Base-by-base conservation (phyloP, 2,888 invertebrate genomes). In the Diachrysia chrysitis region DNA sequence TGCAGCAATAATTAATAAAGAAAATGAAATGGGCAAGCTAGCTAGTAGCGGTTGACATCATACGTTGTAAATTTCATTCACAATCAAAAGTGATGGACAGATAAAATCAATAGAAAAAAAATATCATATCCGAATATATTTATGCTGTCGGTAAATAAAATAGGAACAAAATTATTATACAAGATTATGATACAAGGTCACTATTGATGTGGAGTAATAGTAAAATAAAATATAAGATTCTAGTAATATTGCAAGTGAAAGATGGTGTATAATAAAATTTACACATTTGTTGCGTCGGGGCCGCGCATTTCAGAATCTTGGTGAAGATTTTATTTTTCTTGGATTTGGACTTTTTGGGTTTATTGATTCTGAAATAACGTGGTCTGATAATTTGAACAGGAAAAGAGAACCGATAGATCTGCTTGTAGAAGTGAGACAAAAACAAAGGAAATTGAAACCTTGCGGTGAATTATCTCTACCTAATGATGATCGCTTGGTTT, bases 191-290 rank as follows among this genome's bases (percentile, higher is more conserved):
- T 23, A 21, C 61, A 66, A 63, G 58, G 65, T 29, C 42, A 12
- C 2, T 14, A n/a, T 12, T 3, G 29, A 58, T 37, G 37, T 21
- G 72, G 21, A 37, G 63, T 73, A 65, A 75, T 73, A 60, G 64
- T 73, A 58, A 72, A 66, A 78, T 64, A 66, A 60, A n/a, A 23
- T 21, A 59, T 42, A 48, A n/a, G n/a, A 21, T 62, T 59, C 58
- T 76, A 3, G 55, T 55, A 25, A 29, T 17, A 16, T 29, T 29
- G 63, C 56, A 63, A 46, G 35, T 61, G 54, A 56, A 56, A 59
- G 10, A 73, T 58, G 54, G 54, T 60, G 54, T 37, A 57, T 72
- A 51, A 21, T 42, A n/a, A 51, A 51, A 21, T 51, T 51, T 51
- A 14, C 12, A 21, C 21, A 51, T 51, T 51, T 51, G 12, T 48